These are phyloP conservation scores for Harpagoxenus sublaevis DNA, from an alignment of 2,888 invertebrate species.

Conservation along the genomic window DNA sequence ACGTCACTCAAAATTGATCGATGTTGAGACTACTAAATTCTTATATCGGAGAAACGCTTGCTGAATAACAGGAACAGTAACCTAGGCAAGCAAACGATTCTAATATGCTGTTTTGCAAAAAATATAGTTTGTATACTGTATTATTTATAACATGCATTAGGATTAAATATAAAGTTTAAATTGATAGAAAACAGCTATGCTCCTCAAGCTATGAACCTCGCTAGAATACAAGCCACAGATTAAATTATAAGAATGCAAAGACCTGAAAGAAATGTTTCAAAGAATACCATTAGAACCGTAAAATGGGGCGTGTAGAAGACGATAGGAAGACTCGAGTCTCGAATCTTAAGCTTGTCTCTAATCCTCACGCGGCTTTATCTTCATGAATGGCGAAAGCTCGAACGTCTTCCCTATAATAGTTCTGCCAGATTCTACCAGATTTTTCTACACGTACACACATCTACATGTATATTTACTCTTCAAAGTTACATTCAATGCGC, in stretches of 20 bases:
- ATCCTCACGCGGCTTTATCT: constrained; percentile 34
- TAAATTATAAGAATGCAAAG: constrained; percentile 8
- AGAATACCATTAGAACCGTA: neutral
- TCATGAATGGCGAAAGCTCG: neutral
- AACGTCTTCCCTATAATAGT: neutral
- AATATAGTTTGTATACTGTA: neutral
- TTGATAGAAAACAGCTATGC: neutral
- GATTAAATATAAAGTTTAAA: neutral
- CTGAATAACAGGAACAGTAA: neutral
- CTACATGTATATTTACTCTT: neutral
- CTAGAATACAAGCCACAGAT: constrained; percentile 3
- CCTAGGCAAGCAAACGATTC: neutral
- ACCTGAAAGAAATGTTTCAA: neutral
- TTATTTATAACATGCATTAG: neutral
- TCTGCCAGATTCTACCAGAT: neutral
- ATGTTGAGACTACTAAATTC: constrained; percentile 20
- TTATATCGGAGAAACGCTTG: neutral
- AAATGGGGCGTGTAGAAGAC: constrained; percentile 21
- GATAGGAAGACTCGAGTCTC: neutral
- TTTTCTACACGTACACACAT: neutral
- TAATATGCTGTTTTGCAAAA: neutral
- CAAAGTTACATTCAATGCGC: constrained; percentile 3
- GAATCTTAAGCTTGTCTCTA: constrained; percentile 38
- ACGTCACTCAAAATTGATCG: constrained; percentile 38
- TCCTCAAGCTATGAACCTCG: neutral